A percentile compares a stretch with the other conserved stretches of the same genome.
These are phyloP conservation scores for Harlomillsia oculata DNA, from an alignment of 1,140 invertebrate genomes.

Conservation along the genomic window DNA sequence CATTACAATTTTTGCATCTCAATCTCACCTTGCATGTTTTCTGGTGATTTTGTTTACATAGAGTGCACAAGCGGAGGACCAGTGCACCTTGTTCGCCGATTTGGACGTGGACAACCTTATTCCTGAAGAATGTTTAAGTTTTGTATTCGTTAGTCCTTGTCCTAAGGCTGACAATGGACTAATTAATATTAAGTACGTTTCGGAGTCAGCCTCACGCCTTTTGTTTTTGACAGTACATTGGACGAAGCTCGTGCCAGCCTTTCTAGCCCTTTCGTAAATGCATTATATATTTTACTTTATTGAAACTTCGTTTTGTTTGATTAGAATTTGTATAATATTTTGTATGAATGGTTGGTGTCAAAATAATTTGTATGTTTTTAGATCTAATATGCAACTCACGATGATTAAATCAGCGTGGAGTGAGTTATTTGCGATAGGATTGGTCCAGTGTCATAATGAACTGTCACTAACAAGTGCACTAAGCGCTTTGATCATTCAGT, in stretches of 20 bases:
- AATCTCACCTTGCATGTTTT: too few species aligned
- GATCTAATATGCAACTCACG: constrained; percentile 70
- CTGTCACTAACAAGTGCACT: constrained; percentile 72
- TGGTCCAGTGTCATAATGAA: constrained; percentile 75
- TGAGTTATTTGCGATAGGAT: constrained; percentile 81
- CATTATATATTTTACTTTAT: background rate
- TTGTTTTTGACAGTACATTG: constrained; percentile 82
- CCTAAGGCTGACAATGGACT: constrained; percentile 50
- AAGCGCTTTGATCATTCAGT: constrained; percentile 62
- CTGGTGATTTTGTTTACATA: constrained; percentile 13
- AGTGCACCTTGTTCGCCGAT: constrained; percentile 18
- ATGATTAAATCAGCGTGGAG: constrained; percentile 70
- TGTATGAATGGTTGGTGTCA: too few species aligned
- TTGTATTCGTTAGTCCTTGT: constrained; percentile 70
- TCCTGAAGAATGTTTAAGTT: constrained; percentile 57
- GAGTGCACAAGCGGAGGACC: constrained; percentile 10
- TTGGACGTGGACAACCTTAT: constrained; percentile 38
- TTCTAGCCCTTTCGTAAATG: constrained; percentile 61
- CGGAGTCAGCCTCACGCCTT: constrained; percentile 79
- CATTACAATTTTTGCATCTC: too few species aligned
- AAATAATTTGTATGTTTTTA: constrained; percentile 41
- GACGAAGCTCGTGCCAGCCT: constrained; percentile 70
- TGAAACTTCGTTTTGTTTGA: too few species aligned
- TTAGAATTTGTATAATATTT: too few species aligned
- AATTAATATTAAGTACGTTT: constrained; percentile 48